Conservation (phyloP, 2,113 vertebrate genomes). For the Syngnathus floridae region DNA sequence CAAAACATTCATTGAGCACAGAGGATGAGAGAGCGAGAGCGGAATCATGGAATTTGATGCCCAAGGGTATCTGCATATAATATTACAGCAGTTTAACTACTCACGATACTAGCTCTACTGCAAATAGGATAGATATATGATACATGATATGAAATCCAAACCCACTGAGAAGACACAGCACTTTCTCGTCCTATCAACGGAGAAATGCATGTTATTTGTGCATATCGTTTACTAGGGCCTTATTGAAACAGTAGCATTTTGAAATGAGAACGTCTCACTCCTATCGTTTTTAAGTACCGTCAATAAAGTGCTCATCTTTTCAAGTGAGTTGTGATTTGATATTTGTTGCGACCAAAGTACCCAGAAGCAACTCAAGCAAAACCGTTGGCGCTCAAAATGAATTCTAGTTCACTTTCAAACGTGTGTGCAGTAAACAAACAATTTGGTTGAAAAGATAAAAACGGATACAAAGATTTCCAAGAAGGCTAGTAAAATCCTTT, state of each 20-base stretch:
- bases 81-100: slow-evolving; percentile 48
- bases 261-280: background rate
- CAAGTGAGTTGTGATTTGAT: slow-evolving; percentile 38
- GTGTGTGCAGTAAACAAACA: slow-evolving; percentile 4
- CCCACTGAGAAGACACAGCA: slow-evolving; percentile 29
- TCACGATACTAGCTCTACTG: slow-evolving; percentile 52
- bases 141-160: slow-evolving; percentile 45
- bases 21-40: slow-evolving; percentile 29
- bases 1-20: slow-evolving; percentile 49
- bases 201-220: background rate
- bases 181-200: background rate
- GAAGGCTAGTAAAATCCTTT: slow-evolving; percentile 48
- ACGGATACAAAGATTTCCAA: slow-evolving; percentile 63
- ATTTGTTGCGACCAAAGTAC: slow-evolving; percentile 34
- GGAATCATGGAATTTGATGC: no score
- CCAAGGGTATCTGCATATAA: slow-evolving; percentile 20
- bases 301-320: slow-evolving; percentile 12
- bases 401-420: slow-evolving; percentile 17
- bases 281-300: background rate
- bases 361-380: slow-evolving; percentile 45
- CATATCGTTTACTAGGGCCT: background rate
- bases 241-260: background rate
- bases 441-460: slow-evolving; percentile 53
- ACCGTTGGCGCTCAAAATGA: slow-evolving; percentile 42
- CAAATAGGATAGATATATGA: slow-evolving; percentile 37